Evolutionary conservation across 2,888 invertebrate genomes (phyloP), one percentile per base, ranked within the genome.

Genomic region (Anticlea derivata): DNA sequence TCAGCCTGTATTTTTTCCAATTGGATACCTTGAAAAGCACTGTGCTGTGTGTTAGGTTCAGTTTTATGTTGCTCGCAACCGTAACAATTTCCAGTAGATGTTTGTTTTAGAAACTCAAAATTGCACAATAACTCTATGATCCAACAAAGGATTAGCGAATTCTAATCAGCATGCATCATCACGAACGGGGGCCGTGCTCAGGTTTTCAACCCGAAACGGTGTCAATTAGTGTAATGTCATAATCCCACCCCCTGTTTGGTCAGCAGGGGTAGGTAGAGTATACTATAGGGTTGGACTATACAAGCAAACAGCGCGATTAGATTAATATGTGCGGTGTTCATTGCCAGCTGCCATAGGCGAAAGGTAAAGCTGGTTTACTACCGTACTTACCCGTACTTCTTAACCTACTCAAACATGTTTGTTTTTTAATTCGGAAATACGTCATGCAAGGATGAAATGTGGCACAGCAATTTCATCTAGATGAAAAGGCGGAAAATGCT

Each of bases 191-290:
- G 80, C 63, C 69, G 63, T 68, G 78, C 68, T 69, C 70, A 70
- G 71, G 74, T 77, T 77, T 79, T 70, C 60, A 70, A 60, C 62
- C 72, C 72, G 73, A 78, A 84, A 74, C 75, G 66, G 75, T 78
- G 80, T 83, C 86, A 87, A 85, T 87, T 86, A 88, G 79, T 74
- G 69, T 73, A 83, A 83, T 80, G 80, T 80, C 80, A 81, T 87
- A 88, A 88, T 89, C 86, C 80, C 56, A 45, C 56, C 61, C 77
- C 83, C 79, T 72, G 70, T 75, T 73, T 72, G 53, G 72, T 66
- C 48, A 58, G 55, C 61, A 49, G 53, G 68, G 67, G 58, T 55
- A 61, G 61, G 31, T 35, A 29, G n/a, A 23, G 40, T 34, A 12
- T 35, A 44, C 23, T 29, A 22, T 45, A 31, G 70, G 75, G 70